Conservation (phyloP, 2,888 invertebrate species). For the Crematogaster levior region DNA sequence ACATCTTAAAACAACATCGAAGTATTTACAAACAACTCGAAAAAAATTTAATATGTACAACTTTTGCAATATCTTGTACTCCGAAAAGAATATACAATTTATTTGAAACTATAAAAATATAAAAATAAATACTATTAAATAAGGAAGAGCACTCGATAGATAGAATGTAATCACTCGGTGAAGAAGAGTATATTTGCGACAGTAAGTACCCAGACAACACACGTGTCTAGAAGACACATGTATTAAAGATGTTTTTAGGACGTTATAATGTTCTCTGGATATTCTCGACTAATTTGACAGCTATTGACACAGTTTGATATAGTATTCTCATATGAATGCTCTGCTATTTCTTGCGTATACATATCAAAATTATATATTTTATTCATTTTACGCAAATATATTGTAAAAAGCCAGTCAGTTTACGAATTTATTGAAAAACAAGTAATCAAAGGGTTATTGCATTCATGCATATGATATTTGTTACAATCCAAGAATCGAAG, state of each 20-base stretch:
- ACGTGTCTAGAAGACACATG: too few relatives aligned
- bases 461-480: background rate
- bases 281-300: background rate
- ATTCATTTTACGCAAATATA: background rate
- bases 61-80: background rate
- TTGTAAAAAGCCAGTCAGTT: background rate
- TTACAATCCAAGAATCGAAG: background rate
- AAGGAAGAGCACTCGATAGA: too few relatives aligned
- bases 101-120: background rate
- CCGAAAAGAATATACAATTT: background rate
- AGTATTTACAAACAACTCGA: background rate
- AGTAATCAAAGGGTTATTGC: background rate
- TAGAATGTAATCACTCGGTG: background rate
- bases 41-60: background rate
- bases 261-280: too few relatives aligned
- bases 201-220: too few relatives aligned
- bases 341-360: too few relatives aligned
- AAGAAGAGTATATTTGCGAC: background rate
- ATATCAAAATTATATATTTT: background rate
- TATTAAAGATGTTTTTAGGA: too few relatives aligned
- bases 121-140: background rate
- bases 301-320: background rate
- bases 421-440: background rate
- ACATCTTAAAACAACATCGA: too few relatives aligned
- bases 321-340: background rate